phyloP scores from a whole-genome alignment of 1,140 invertebrate genomes.

The Sitodiplosis mosellana region DNA sequence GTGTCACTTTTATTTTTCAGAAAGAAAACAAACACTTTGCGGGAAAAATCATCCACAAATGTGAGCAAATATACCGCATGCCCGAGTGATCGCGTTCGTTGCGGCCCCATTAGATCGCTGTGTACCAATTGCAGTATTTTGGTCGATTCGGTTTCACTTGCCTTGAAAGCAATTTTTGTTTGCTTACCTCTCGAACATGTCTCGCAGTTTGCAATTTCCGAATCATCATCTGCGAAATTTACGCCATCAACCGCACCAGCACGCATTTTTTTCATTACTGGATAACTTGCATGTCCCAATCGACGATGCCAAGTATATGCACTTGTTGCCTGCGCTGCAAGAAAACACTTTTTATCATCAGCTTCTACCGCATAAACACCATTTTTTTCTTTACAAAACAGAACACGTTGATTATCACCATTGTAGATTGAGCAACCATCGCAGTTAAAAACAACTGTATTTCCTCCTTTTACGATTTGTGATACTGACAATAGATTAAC shows the following conservation, averaged over 20 bases:
- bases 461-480: constrained; percentile 1
- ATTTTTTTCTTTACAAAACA: not conserved
- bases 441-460: constrained; percentile 2
- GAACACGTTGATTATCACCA: not conserved
- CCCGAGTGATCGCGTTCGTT: constrained; percentile 13
- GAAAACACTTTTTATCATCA: not conserved
- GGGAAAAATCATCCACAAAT: constrained; percentile 22
- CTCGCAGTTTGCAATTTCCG: not conserved
- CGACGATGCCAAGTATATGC: constrained; percentile 5
- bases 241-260: constrained; percentile 1
- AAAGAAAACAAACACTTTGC: constrained; percentile 19
- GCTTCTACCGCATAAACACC: constrained; percentile 1
- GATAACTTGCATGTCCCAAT: constrained; percentile 3
- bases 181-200: constrained; percentile 3
- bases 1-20: constrained; percentile 23
- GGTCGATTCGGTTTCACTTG: no score
- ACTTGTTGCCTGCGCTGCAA: not conserved
- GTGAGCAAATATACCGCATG: constrained; percentile 22
- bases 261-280: not conserved
- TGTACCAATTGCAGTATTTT: constrained; percentile 24
- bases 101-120: no score
- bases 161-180: no score
- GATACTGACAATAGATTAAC: constrained; percentile 5
- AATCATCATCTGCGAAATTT: not conserved
- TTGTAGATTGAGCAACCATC: not conserved